Evolutionary conservation across 2,888 invertebrate species (phyloP), one percentile per base, ranked within the genome.

Genomic region (Drosophila birchii): DNA sequence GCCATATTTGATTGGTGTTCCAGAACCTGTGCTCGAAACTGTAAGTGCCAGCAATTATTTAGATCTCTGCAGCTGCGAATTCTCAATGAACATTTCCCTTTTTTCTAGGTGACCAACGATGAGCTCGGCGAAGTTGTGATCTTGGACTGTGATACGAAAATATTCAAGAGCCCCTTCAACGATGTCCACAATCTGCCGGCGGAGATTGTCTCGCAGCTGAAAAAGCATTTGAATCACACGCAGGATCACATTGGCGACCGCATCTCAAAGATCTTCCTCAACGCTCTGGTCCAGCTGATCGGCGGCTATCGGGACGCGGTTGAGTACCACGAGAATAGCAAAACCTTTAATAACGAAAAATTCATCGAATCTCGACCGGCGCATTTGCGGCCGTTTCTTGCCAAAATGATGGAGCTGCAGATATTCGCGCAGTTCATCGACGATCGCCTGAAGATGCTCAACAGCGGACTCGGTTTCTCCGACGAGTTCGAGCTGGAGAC

Each of bases 1-100:
- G 99, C 99, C 99, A 53, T 99, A 97, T 93, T 94, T 99, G 53
- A 98, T 99, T 90, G 99, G 99, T 72, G 97, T 99, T 75, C 98
- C 98, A 78, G 94, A 96, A 78, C 94, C 95, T 86, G 96, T 98
- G 59, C 95, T 98, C 93, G 93, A 91, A 86, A 91, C 91, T 76
- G 92, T 92, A 74, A 61, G 62, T 49, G 9, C 7, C 5, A 23
- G 8, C 16, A 38, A 18, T 14, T 51, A 2, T 9, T 0, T 34
- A 18, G 0, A 18, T 26, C 26, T 26, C 26, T 26, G 26, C 8
- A 4, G 32, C 5, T 23, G 11, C 9, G 29, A 12, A 11, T n/a
- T 23, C 16, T 18, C 0, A n/a, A 45, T 45, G 3, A 5, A 14
- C 9, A 26, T 18, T 3, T 38, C 26, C 23, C 9, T 32, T 18